Evolutionary conservation across 2,888 invertebrate genomes (phyloP), one percentile per base, ranked within the genome.

Genomic region (Drosophila robusta): DNA sequence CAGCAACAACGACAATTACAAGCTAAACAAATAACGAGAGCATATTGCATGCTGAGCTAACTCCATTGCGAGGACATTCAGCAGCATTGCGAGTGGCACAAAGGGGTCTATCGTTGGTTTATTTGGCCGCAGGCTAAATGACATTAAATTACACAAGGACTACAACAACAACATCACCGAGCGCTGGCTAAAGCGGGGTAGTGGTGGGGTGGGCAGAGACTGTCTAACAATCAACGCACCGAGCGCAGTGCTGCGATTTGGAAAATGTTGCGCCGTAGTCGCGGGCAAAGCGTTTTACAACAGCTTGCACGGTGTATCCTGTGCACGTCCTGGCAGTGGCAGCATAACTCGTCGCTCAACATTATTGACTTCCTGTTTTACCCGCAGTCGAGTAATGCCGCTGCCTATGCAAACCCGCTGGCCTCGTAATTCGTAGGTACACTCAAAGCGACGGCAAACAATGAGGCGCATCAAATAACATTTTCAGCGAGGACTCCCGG

Each of bases 51-150:
- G 72, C 74, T 77, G 77, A 52, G 63, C 52, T 24, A 47, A 29
- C 49, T 54, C 47, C 41, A 51, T 18, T 52, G 11, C 7, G 45
- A 65, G 60, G 57, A 61, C 34, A 56, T 57, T 51, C 63, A 57
- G 50, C 44, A 45, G 66, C 24, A 41, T 42, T 61, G 51, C 56
- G 12, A 60, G 18, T 52, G 64, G 11, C 60, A 70, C 58, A 77
- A 72, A 67, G 52, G 78, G 75, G 47, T 75, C 69, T 76, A 63
- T 61, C 76, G 82, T 80, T 76, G 78, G 77, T 82, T 78, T 84
- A 69, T 83, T 90, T 90, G 73, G 89, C 90, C 89, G 80, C 85
- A 87, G 91, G 90, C 87, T 80, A 83, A 89, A 78, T 87, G 82
- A 87, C 86, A 87, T 90, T 87, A 89, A 90, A 90, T 89, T 89